These are phyloP conservation scores for Synanthedon myopaeformis DNA, from an alignment of 2,888 invertebrate genomes.

Conservation along the genomic window DNA sequence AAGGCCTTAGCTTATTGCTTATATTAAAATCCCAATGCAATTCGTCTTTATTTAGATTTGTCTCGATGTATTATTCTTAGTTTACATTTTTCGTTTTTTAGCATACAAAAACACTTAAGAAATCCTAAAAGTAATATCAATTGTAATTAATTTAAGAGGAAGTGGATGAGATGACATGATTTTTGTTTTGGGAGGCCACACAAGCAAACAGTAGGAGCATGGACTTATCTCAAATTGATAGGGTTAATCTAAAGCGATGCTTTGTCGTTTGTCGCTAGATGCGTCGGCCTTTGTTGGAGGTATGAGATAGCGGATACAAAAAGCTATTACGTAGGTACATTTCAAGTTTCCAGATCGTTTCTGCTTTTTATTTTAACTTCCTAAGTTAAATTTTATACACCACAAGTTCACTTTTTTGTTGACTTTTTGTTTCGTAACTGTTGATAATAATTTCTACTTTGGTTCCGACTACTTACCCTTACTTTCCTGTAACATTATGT, in stretches of 20 bases:
- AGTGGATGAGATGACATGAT: not conserved
- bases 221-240: slow-evolving; percentile 53
- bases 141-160: too few relatives aligned
- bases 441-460: slow-evolving; percentile 19
- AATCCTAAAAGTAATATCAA: too few relatives aligned
- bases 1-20: too few relatives aligned
- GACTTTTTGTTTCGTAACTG: slow-evolving; percentile 6
- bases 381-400: not conserved
- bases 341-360: slow-evolving; percentile 12
- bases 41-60: too few relatives aligned
- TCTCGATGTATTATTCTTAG: too few relatives aligned
- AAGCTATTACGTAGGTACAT: slow-evolving; percentile 23
- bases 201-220: slow-evolving; percentile 40
- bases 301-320: slow-evolving; percentile 27
- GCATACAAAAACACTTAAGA: too few relatives aligned
- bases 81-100: too few relatives aligned
- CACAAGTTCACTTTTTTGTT: slow-evolving; percentile 7
- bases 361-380: slow-evolving; percentile 8
- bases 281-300: slow-evolving; percentile 31
- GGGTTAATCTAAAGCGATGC: slow-evolving; percentile 53
- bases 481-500: slow-evolving; percentile 39
- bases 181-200: slow-evolving; percentile 36
- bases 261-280: slow-evolving; percentile 44
- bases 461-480: slow-evolving; percentile 24
- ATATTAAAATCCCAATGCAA: too few relatives aligned